Base-by-base conservation (phyloP, 1,140 invertebrate species). In the Zaprionus capensis region DNA sequence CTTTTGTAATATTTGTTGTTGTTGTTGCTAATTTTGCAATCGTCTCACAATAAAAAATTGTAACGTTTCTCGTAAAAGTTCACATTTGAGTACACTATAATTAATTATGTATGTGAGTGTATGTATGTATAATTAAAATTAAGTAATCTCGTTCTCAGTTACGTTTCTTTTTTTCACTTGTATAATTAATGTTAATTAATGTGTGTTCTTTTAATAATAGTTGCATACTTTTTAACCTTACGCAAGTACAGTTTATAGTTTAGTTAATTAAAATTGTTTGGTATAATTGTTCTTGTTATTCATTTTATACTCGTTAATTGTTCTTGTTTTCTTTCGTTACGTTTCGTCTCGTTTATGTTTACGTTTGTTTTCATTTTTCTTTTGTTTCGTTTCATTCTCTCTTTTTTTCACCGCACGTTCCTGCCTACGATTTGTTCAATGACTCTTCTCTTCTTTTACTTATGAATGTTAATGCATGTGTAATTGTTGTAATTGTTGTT, bases 341-440 rank as follows among this genome's bases (percentile, higher is more conserved):
- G 15, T 62, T 62, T 67, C 26, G 53, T 46, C 53, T 68, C 46
- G 31, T 66, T 59, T 44, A 36, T 17, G 20, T 51, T 58, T 66
- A 46, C 46, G 17, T 34, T 68, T 74, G 15, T 44, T 44, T 44
- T n/a, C 15, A n/a, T n/a, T 51, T 79, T 77, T 67, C 34, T 80
- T 78, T 66, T 24, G 46, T 51, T 63, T 73, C 56, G 26, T 71
- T 78, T 77, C 65, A 67, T 77, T 51, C 41, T 51, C 22, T 51
- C 24, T 26, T 49, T 17, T 81, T 91, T 91, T 91, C 91, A 92
- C 91, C 91, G 91, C 91, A 92, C 91, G 91, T 91, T 92, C 91
- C 91, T 92, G 91, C 91, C 91, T 92, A 92, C 88, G 91, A 92
- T 92, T 92, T 92, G 86, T 92, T 92, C 91, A 88, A 86, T 92